Base-by-base conservation (phyloP, 2,797 vertebrate species). In the Rhincodon typus region DNA sequence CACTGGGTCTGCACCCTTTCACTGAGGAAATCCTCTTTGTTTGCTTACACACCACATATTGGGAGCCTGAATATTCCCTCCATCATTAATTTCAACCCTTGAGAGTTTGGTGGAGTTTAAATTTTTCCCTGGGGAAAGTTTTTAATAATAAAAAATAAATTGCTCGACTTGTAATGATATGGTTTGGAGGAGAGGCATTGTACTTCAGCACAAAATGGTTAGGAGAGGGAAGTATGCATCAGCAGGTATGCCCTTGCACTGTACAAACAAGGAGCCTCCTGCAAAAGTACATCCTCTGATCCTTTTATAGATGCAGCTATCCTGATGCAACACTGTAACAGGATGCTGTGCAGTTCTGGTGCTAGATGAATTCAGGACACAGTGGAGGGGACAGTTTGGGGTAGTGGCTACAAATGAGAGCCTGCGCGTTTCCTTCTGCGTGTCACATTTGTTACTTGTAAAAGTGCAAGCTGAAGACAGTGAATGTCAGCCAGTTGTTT, bases 1-100 rank as follows among this genome's bases (percentile, higher is more conserved):
- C 1, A 97, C 98, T 98, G 98, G 98, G 98, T 98, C 98, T 98
- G 97, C 96, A 97, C 97, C 94, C 95, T 72, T 95, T 97, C 97
- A 98, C 98, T 98, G 95, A 96, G 96, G 95, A 84, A 95, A 88
- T 96, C 95, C 90, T 77, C 91, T 96, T 98, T 98, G 98, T 97
- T 98, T 97, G 97, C 97, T 97, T 98, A 97, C 97, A 97, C 97
- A 97, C 98, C 98, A 97, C 98, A 98, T 98, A 97, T 96, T 95
- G 96, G 96, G 95, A 82, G 74, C 82, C 95, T 96, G 93, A 95
- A 96, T 95, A 96, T 95, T 96, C 96, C 96, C 96, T 94, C 67
- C 94, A 94, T 96, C 96, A 66, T 95, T 96, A 95, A 96, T 96
- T 94, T 96, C 95, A 74, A 84, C 91, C 96, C 94, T 96, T 70